These are phyloP conservation scores for Neria commutata DNA, from an alignment of 2,888 invertebrate genomes.

Conservation along the genomic window DNA sequence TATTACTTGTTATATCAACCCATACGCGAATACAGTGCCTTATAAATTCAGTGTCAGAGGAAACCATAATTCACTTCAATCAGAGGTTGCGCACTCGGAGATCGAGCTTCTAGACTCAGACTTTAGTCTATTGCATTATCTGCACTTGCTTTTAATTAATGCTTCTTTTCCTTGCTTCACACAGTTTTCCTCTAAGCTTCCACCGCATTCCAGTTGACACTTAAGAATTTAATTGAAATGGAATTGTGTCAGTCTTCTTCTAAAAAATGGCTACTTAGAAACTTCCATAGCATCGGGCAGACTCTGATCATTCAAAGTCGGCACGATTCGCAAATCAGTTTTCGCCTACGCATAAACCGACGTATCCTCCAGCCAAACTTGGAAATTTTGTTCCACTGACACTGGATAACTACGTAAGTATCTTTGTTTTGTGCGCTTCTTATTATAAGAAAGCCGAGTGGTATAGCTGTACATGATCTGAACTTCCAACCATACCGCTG, in stretches of 20 bases:
- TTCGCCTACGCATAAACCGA: background rate
- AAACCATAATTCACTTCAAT: conserved; percentile 53
- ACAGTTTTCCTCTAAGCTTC: too few relatives aligned
- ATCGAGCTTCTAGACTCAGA: too few relatives aligned
- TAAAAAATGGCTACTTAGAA: too few relatives aligned
- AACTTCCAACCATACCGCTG: background rate
- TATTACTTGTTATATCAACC: background rate
- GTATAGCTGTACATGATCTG: background rate
- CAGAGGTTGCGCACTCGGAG: conserved; percentile 19
- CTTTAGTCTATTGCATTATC: background rate
- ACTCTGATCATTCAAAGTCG: too few relatives aligned
- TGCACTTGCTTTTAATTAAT: background rate
- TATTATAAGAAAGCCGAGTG: too few relatives aligned
- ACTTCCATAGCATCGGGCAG: too few relatives aligned
- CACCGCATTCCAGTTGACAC: too few relatives aligned
- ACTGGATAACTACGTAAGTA: too few relatives aligned
- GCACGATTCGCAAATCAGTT: background rate
- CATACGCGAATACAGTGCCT: conserved; percentile 7
- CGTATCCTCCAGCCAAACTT: background rate
- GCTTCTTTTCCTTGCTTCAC: background rate
- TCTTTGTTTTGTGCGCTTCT: too few relatives aligned
- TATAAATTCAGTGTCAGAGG: conserved; percentile 52
- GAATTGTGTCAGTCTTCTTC: too few relatives aligned
- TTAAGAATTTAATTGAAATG: too few relatives aligned
- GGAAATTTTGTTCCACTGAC: too few relatives aligned